These are phyloP conservation scores for Prosapia bicincta DNA, from an alignment of 2,888 invertebrate genomes.

Conservation along the genomic window DNA sequence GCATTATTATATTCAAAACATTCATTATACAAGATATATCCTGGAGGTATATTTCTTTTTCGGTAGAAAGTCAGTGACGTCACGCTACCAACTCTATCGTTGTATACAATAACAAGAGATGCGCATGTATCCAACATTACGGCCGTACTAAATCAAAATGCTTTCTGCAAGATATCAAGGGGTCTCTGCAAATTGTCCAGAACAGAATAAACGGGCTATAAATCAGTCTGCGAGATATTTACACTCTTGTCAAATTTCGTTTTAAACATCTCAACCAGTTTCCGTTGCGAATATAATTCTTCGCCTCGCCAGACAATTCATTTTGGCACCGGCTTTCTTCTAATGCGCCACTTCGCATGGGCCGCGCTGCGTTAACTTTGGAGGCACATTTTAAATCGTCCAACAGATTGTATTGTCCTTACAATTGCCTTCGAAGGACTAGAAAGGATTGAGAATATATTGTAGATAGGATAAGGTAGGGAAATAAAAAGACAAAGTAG, in stretches of 20 bases:
- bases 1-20: too few relatives aligned
- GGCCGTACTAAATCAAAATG: neutral
- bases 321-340: neutral
- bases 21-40: too few relatives aligned
- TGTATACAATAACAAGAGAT: too few relatives aligned
- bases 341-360: neutral
- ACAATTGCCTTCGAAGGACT: too few relatives aligned
- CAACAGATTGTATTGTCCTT: too few relatives aligned
- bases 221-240: neutral
- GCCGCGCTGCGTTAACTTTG: neutral
- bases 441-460: too few relatives aligned
- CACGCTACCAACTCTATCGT: too few relatives aligned
- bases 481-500: too few relatives aligned
- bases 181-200: neutral
- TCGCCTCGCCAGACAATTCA: neutral
- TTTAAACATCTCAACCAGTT: constrained; percentile 2
- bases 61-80: too few relatives aligned
- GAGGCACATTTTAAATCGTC: too few relatives aligned
- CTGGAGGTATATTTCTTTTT: too few relatives aligned
- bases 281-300: neutral
- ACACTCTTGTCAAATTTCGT: neutral
- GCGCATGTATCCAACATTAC: neutral
- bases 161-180: neutral
- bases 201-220: neutral
- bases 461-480: too few relatives aligned